Evolutionary conservation across 2,113 vertebrate species (phyloP).

Genomic region (Poeciliopsis retropinna): DNA sequence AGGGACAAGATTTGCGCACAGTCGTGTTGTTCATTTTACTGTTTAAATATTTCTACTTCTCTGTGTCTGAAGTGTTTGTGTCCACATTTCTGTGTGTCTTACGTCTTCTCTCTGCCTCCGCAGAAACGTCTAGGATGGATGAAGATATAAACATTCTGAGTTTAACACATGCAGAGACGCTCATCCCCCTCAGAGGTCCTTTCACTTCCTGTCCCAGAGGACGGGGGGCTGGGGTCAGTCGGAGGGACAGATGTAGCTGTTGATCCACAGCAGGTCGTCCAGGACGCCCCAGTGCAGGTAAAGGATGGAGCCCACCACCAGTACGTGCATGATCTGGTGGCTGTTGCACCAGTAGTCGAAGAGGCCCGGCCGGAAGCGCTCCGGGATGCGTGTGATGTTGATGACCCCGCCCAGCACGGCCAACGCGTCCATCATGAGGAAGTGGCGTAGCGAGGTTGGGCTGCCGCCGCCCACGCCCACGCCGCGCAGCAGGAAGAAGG

Average conservation of each 20-base stretch:
- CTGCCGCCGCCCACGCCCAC: conserved; percentile 86
- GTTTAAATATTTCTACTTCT: conserved; percentile 12
- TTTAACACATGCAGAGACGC: conserved; percentile 58
- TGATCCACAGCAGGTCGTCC: conserved; percentile 90
- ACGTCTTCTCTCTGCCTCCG: conserved; percentile 31
- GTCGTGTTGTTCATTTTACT: neutral
- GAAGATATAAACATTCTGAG: conserved; percentile 74
- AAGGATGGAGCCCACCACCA: conserved; percentile 91
- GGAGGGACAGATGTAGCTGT: conserved; percentile 83
- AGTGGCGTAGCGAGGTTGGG: conserved; percentile 87
- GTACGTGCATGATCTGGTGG: conserved; percentile 95
- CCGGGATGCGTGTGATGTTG: conserved; percentile 89
- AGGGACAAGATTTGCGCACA: neutral
- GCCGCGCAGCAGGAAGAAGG: conserved; percentile 89
- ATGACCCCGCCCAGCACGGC: conserved; percentile 90
- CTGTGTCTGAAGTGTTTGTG: conserved; percentile 10
- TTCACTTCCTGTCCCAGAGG: neutral
- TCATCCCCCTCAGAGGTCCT: conserved; percentile 32
- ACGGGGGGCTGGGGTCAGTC: conserved; percentile 76
- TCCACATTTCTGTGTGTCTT: conserved; percentile 46
- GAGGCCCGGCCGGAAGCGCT: conserved; percentile 88
- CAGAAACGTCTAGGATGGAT: conserved; percentile 54
- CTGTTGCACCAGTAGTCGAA: conserved; percentile 97
- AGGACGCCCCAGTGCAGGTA: conserved; percentile 92
- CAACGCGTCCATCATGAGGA: conserved; percentile 89